Base-by-base conservation (phyloP, 2,797 vertebrate species). In the Prunella strophiata region DNA sequence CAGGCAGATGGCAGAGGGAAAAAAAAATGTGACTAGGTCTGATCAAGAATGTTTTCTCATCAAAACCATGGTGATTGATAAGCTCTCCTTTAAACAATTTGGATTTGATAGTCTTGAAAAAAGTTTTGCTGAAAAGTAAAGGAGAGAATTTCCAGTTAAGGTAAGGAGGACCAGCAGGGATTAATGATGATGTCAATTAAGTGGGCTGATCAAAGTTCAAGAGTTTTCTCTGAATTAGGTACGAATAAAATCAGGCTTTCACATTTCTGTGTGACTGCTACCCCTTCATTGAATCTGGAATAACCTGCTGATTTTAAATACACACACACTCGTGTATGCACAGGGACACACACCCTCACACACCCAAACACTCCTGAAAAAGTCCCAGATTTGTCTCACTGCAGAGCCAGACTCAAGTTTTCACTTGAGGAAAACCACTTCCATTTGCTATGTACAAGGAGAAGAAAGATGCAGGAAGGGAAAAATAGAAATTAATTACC, bases 1-100 rank as follows among this genome's bases (percentile, higher is more conserved):
- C 29, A 86, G 74, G 88, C 95, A 96, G 94, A 96, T 95, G 91
- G 95, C 77, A 94, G 62, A 73, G 72, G 8, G 7, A 80, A 89
- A 40, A 89, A 40, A 7, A 43, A 32, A 43, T 6, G n/a, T 70
- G 72, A 52, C 71, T 92, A 36, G 66, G 63, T 93, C 90, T 90
- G 83, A 92, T 93, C 40, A 68, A 77, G 85, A 88, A 78, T 83
- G 7, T 96, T 93, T 94, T 94, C 74, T 86, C 55, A 88, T 85
- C 80, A 91, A 84, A 95, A 78, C 20, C n/a, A 3, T 83, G 59
- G 74, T 91, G 88, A 95, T 91, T 95, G 90, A 89, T 93, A 93
- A 94, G 43, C 40, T 79, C 40, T 72, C 38, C 66, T 96, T 80
- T 43, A 66, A 90, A 81, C 67, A 61, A 34, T 13, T 73, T 73